phyloP scores from a whole-genome alignment of 2,888 invertebrate genomes.

The Tupiocoris notatus region DNA sequence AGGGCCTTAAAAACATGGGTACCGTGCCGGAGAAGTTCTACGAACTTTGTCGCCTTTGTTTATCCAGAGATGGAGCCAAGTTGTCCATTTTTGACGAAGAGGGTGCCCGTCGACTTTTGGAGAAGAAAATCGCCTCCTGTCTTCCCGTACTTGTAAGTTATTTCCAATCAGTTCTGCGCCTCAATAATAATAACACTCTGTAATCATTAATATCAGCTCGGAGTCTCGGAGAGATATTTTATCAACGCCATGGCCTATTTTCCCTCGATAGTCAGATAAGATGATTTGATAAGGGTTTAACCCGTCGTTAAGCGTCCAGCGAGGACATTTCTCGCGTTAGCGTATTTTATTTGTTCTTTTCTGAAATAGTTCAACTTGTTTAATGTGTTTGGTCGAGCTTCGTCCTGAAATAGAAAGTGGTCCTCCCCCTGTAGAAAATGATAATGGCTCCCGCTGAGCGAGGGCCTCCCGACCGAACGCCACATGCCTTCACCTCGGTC shows the following conservation, averaged over 20 bases:
- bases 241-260: conserved; percentile 50
- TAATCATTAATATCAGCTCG: conserved; percentile 34
- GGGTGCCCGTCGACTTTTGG: conserved; percentile 66
- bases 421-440: neutral
- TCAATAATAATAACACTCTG: neutral
- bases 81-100: conserved; percentile 75
- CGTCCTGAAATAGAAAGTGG: conserved; percentile 36
- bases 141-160: conserved; percentile 70
- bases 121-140: conserved; percentile 74
- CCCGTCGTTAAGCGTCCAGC: conserved; percentile 26
- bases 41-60: conserved; percentile 91
- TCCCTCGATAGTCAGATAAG: conserved; percentile 49
- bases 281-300: conserved; percentile 50
- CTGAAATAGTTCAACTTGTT: neutral
- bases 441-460: conserved; percentile 27
- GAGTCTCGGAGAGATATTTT: conserved; percentile 32
- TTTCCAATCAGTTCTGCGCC: neutral
- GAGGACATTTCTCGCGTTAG: neutral
- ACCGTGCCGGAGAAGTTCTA: conserved; percentile 89
- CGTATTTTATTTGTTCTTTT: neutral
- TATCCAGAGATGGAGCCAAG: conserved; percentile 74
- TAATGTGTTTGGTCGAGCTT: conserved; percentile 5
- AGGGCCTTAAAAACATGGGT: conserved; percentile 62
- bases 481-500: conserved; percentile 17
- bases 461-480: conserved; percentile 4